Evolutionary conservation across 2,797 vertebrate genomes (phyloP).

Genomic region (Dipus sagitta): DNA sequence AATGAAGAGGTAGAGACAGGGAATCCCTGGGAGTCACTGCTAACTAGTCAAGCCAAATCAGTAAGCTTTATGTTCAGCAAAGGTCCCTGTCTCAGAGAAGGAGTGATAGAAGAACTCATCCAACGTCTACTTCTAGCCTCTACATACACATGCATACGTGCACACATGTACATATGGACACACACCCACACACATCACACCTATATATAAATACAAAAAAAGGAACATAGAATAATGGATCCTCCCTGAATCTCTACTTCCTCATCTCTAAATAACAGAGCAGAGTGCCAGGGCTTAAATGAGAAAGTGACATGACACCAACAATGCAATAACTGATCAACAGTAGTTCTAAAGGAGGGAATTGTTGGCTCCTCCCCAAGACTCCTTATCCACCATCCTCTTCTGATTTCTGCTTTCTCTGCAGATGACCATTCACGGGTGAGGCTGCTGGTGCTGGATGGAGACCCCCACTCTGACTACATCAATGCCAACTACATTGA

Average conservation of each 20-base stretch:
- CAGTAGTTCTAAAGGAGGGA: neutral
- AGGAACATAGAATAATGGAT: neutral
- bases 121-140: too few species aligned
- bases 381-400: conserved; percentile 72
- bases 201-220: neutral
- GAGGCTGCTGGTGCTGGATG: conserved; percentile 95
- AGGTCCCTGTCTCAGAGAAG: too few species aligned
- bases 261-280: neutral
- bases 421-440: conserved; percentile 98
- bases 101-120: too few species aligned
- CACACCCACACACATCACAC: too few species aligned
- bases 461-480: conserved; percentile 98
- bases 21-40: too few species aligned
- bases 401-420: conserved; percentile 80
- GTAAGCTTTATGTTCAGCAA: too few species aligned
- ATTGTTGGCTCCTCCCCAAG: neutral
- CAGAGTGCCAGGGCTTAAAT: neutral
- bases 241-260: neutral
- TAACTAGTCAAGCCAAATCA: too few species aligned
- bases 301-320: neutral
- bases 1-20: too few species aligned
- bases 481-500: conserved; percentile 99
- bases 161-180: too few species aligned
- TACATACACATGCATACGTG: too few species aligned
- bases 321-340: neutral